Evolutionary conservation across 2,113 vertebrate species (phyloP).

Genomic region (Atrichornis clamosus): DNA sequence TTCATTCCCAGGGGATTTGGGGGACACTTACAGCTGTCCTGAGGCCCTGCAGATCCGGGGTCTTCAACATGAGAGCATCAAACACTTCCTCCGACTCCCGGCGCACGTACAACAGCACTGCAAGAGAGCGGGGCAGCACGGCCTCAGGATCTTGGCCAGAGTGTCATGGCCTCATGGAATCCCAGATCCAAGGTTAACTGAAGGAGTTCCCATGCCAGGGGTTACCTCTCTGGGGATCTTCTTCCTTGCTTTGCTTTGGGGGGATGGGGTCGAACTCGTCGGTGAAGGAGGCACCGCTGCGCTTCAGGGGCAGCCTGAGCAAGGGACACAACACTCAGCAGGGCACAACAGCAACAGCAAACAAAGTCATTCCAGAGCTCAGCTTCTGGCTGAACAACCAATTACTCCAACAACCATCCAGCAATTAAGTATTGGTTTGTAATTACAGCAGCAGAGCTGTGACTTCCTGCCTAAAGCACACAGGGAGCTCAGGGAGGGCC

Average conservation of each 20-base stretch:
- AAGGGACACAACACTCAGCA: not conserved
- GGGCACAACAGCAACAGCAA: not conserved
- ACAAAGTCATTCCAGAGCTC: not conserved
- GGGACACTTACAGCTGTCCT: conserved; percentile 86
- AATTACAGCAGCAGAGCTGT: not conserved
- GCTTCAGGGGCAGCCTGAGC: conserved; percentile 81
- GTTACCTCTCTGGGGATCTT: conserved; percentile 89
- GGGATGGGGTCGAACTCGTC: conserved; percentile 76
- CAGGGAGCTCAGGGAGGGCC: not conserved
- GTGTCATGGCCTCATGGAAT: rapidly evolving
- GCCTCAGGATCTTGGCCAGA: not conserved
- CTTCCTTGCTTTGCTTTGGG: conserved; percentile 80
- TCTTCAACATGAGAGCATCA: conserved; percentile 94
- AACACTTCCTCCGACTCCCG: conserved; percentile 90
- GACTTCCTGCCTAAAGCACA: not conserved
- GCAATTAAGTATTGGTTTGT: not conserved
- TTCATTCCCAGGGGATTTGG: rapidly evolving
- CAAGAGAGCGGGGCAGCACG: not conserved
- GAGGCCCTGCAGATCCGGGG: conserved; percentile 88
- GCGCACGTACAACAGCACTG: conserved; percentile 92
- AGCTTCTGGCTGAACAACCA: not conserved
- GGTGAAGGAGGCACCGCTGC: conserved; percentile 74
- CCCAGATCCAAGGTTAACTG: not conserved
- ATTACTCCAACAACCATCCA: not conserved
- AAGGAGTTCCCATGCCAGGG: not conserved